These are phyloP conservation scores for Melipona beecheii DNA, from an alignment of 2,888 invertebrate species.

Conservation along the genomic window DNA sequence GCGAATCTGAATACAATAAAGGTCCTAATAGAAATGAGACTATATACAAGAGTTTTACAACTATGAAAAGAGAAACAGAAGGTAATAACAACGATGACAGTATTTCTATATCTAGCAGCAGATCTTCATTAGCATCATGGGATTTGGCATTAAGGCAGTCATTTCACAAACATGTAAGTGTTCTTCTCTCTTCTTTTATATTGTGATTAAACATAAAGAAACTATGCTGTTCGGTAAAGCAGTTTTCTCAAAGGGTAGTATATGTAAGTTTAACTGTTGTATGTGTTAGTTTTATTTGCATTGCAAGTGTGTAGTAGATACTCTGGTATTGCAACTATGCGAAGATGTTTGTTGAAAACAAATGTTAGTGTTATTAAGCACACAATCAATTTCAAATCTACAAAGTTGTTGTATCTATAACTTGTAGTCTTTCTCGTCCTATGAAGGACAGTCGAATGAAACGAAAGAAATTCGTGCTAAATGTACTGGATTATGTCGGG, in stretches of 20 bases:
- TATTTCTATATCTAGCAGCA: constrained; percentile 86
- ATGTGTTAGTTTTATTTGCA: constrained; percentile 22
- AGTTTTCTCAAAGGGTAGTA: constrained; percentile 9
- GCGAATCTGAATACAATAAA: constrained; percentile 85
- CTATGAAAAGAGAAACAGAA: constrained; percentile 82
- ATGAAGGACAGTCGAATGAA: constrained; percentile 82
- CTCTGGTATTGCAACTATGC: constrained; percentile 8
- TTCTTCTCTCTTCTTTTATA: neutral
- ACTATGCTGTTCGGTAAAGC: neutral
- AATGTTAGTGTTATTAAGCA: constrained; percentile 7
- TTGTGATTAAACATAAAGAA: constrained; percentile 13
- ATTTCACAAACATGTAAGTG: constrained; percentile 84
- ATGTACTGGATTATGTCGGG: constrained; percentile 89
- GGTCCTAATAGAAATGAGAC: constrained; percentile 82
- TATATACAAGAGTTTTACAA: constrained; percentile 83
- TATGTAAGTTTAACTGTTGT: constrained; percentile 7
- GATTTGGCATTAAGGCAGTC: constrained; percentile 85
- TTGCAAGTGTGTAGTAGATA: constrained; percentile 34
- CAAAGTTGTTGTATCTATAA: constrained; percentile 68
- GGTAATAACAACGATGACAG: constrained; percentile 83
- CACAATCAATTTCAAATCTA: constrained; percentile 40
- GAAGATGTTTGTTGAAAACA: constrained; percentile 17
- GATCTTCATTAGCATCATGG: constrained; percentile 87
- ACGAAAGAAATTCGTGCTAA: constrained; percentile 82
- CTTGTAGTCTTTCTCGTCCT: constrained; percentile 83